Percentiles rank a stretch among this genome's conserved stretches.
phyloP scores from a whole-genome alignment of 2,797 vertebrate genomes.

The Alosa sapidissima region DNA sequence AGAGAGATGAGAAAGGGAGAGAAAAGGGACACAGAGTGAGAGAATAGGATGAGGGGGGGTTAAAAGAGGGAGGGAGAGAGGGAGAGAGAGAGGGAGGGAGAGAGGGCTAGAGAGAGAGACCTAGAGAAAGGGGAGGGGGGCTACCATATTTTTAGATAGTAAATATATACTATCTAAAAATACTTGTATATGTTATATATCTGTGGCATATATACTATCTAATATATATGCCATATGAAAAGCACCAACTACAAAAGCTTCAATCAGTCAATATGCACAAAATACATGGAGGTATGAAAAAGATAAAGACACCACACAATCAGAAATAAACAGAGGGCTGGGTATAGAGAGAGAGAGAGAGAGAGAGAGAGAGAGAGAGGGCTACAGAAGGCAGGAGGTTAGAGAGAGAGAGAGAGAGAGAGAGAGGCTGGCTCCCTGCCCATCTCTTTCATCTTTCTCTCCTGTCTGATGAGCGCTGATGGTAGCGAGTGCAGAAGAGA shows the following conservation, averaged over 20 bases:
- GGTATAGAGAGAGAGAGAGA: neutral
- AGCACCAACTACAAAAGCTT: no score
- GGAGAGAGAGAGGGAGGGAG: neutral
- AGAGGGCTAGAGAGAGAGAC: neutral
- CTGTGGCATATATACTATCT: no score
- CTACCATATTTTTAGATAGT: no score
- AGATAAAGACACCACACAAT: no score
- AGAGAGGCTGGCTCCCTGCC: neutral
- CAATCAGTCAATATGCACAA: no score
- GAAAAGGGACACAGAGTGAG: neutral
- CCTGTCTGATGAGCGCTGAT: conserved; percentile 48
- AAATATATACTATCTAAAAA: no score
- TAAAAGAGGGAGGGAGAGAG: neutral
- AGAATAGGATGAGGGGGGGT: neutral
- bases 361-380: conserved; percentile 18
- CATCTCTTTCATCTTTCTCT: conserved; percentile 18
- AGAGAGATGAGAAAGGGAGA: conserved; percentile 57
- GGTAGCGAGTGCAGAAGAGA: conserved; percentile 59
- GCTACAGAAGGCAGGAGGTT: no score
- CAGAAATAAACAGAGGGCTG: conserved; percentile 26
- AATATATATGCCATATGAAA: no score
- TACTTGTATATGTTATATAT: no score
- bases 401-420: neutral
- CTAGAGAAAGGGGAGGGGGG: neutral
- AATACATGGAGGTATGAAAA: neutral